Percentiles rank a stretch among this genome's conserved stretches.
Evolutionary conservation across 2,113 vertebrate genomes (phyloP).

Genomic region (Gymnobelideus leadbeateri): DNA sequence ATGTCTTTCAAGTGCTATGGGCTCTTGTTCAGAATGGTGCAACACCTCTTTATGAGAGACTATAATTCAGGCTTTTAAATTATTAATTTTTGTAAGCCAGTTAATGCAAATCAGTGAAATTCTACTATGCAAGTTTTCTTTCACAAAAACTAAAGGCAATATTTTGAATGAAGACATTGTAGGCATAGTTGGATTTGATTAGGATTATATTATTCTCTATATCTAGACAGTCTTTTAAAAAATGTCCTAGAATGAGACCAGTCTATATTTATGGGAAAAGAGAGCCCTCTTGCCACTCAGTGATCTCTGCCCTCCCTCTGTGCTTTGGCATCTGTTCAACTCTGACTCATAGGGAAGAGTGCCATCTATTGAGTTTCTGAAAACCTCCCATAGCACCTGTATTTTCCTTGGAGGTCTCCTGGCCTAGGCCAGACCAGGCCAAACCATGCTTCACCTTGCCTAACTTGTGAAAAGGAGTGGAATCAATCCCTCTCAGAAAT

Average conservation of each 20-base stretch:
- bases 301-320: not conserved
- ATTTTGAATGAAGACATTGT: not conserved
- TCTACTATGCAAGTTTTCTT: not conserved
- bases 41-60: not conserved
- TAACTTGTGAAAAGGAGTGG: slow-evolving; percentile 1
- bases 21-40: not conserved
- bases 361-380: not conserved
- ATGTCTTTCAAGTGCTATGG: not conserved
- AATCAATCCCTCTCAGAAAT: not conserved
- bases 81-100: not conserved
- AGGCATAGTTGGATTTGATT: not conserved
- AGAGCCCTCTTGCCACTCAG: not conserved
- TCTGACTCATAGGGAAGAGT: not conserved
- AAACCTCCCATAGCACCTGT: not conserved
- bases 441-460: not conserved
- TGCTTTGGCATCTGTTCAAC: not conserved
- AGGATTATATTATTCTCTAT: not conserved
- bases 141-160: not conserved
- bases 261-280: not conserved
- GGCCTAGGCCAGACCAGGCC: too few species aligned
- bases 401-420: not conserved
- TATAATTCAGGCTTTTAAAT: not conserved
- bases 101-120: not conserved
- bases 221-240: not conserved
- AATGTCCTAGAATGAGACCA: not conserved